Conservation (phyloP, 2,113 vertebrate species). For the Leucopsar rothschildi region DNA sequence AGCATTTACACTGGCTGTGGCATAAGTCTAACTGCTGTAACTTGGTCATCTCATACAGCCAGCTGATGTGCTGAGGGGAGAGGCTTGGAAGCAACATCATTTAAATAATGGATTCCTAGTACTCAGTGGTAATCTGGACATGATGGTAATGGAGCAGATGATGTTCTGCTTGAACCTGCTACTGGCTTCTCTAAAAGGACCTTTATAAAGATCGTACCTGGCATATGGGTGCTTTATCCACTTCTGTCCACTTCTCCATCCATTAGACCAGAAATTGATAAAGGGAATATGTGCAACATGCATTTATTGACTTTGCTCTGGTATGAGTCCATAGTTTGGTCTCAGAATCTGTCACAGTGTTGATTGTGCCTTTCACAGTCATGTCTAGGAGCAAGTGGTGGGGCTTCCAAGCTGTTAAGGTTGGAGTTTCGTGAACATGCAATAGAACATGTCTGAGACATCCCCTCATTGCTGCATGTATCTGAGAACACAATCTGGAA, state of each 20-base stretch:
- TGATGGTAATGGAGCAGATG: background rate
- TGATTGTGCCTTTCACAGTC: background rate
- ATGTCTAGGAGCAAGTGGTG: background rate
- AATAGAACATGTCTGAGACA: background rate
- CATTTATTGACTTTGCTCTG: background rate
- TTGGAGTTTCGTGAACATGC: background rate
- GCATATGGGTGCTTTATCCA: background rate
- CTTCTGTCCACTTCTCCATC: background rate
- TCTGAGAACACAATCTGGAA: background rate
- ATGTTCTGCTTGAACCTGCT: background rate
- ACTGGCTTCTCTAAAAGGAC: background rate
- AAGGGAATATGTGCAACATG: background rate
- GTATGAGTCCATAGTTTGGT: background rate
- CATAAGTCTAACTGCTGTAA: background rate
- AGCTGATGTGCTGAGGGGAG: background rate
- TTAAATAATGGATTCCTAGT: background rate
- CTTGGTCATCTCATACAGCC: background rate
- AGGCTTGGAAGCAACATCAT: background rate
- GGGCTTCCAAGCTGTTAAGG: background rate
- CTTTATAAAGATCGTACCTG: background rate
- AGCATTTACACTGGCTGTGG: background rate
- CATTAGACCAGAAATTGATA: background rate
- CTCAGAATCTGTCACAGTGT: background rate
- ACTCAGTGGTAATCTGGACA: background rate
- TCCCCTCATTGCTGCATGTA: background rate